These are phyloP conservation scores for Maniola jurtina DNA, from an alignment of 1,140 invertebrate genomes.

Conservation along the genomic window DNA sequence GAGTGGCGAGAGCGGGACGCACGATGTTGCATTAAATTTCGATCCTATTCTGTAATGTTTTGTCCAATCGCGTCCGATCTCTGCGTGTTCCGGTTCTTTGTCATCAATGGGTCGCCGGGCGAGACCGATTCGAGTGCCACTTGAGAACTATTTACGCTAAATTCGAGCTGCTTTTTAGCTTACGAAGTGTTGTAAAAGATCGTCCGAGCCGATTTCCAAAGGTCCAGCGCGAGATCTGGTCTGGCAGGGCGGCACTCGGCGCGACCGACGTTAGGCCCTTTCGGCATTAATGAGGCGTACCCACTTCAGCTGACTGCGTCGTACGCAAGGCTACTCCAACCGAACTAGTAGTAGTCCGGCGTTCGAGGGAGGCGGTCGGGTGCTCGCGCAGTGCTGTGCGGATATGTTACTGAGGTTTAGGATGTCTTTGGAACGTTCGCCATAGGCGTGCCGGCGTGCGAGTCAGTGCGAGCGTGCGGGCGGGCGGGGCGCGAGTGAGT, in stretches of 20 bases:
- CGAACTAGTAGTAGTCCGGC: conserved; percentile 77
- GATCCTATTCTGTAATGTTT: conserved; percentile 75
- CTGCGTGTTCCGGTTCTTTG: conserved; percentile 79
- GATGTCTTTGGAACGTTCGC: conserved; percentile 66
- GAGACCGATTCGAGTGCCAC: conserved; percentile 69
- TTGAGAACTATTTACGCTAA: conserved; percentile 57
- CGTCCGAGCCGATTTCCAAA: conserved; percentile 20
- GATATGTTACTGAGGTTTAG: conserved; percentile 62
- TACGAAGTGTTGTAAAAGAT: conserved; percentile 31
- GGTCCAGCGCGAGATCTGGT: conserved; percentile 24
- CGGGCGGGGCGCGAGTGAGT: conserved; percentile 48
- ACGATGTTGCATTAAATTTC: conserved; percentile 70
- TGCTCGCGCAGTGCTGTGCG: conserved; percentile 52
- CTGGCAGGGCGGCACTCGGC: conserved; percentile 48
- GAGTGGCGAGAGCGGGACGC: conserved; percentile 47
- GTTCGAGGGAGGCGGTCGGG: conserved; percentile 60
- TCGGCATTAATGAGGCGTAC: conserved; percentile 70
- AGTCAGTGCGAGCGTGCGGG: conserved; percentile 31
- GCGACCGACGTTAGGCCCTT: conserved; percentile 60
- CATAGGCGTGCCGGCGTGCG: conserved; percentile 51
- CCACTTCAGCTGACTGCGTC: conserved; percentile 81
- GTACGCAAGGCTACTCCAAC: conserved; percentile 76
- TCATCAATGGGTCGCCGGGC: conserved; percentile 80
- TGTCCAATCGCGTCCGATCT: conserved; percentile 78
- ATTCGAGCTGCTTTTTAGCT: conserved; percentile 48